Evolutionary conservation across 2,888 invertebrate genomes (phyloP), one percentile per base, ranked within the genome.

Genomic region (Scaptomyza flava): DNA sequence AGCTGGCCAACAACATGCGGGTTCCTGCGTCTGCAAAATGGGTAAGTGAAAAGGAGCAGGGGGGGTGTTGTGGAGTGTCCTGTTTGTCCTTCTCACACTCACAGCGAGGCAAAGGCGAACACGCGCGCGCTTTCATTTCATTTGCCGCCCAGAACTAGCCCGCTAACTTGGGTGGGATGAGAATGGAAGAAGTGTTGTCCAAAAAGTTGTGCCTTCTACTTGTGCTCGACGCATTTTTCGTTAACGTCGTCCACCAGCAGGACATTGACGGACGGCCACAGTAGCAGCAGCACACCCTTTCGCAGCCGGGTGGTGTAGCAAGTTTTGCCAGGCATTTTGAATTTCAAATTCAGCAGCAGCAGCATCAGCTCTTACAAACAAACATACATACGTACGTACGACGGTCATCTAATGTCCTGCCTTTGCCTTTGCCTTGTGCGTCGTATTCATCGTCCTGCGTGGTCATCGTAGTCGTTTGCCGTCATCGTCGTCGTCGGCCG

Each of bases 131-230:
- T 84, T 84, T 84, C 87, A 81, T 84, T 84, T 82, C 84, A 85
- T 85, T 85, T 85, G 84, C 83, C 81, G 81, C 14, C 36, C 51
- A 36, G 36, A 6, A 36, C 36, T 51, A 38, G 14, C n/a, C 3
- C 3, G 23, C n/a, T n/a, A 20, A 6, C 12, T 34, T 50, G 62
- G 47, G 74, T n/a, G 6, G n/a, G n/a, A 36, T 12, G 34, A 36
- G 12, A 9, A 7, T 2, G 5, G 12, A 5, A 6, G 12, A 5
- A 6, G 33, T 33, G 33, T 33, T 17, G 17, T 17, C 17, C 68
- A 84, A 84, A 84, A 83, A 85, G 58, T 82, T 85, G 69, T 77
- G 82, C 85, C 85, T 85, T 87, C 82, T 78, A 82, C 87, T 87
- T 84, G 71, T 50, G 61, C 84, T 77, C 76, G 73, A 84, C 84